phyloP scores from a whole-genome alignment of 2,888 invertebrate genomes.

The Brassicogethes aeneus region DNA sequence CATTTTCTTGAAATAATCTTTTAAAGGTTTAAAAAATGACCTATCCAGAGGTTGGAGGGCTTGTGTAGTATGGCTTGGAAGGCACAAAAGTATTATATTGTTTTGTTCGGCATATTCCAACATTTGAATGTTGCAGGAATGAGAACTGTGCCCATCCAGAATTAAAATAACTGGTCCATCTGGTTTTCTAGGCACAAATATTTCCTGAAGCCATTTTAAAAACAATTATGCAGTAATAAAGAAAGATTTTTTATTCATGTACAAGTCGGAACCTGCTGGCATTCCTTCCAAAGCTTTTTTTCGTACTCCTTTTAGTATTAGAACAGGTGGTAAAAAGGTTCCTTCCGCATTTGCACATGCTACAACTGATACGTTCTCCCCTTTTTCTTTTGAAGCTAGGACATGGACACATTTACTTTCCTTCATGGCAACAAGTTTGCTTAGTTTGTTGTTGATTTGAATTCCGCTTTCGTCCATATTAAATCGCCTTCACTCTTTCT shows the following conservation, averaged over 20 bases:
- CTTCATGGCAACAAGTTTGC: too few relatives aligned
- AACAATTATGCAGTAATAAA: constrained; percentile 8
- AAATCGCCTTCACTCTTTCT: too few relatives aligned
- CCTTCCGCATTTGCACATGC: too few relatives aligned
- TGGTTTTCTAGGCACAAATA: constrained; percentile 7
- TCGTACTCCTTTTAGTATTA: too few relatives aligned
- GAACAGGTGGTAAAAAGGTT: too few relatives aligned
- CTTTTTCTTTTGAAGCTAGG: too few relatives aligned
- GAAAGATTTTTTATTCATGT: constrained; percentile 7
- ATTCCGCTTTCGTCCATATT: too few relatives aligned
- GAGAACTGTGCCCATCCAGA: constrained; percentile 24
- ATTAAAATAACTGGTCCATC: constrained; percentile 12
- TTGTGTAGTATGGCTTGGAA: constrained; percentile 7
- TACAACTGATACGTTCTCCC: too few relatives aligned
- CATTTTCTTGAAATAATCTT: not conserved
- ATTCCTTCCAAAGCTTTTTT: not conserved
- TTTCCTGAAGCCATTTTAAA: constrained; percentile 7
- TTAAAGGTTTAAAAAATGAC: constrained; percentile 4
- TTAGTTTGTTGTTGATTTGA: too few relatives aligned
- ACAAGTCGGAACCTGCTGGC: constrained; percentile 5
- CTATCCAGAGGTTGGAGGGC: constrained; percentile 6
- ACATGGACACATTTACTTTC: too few relatives aligned
- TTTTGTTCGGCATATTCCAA: constrained; percentile 3
- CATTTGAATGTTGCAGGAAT: constrained; percentile 21
- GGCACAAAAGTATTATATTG: constrained; percentile 5